Evolutionary conservation across 2,888 invertebrate genomes (phyloP).

Genomic region (Ectemnius continuus): DNA sequence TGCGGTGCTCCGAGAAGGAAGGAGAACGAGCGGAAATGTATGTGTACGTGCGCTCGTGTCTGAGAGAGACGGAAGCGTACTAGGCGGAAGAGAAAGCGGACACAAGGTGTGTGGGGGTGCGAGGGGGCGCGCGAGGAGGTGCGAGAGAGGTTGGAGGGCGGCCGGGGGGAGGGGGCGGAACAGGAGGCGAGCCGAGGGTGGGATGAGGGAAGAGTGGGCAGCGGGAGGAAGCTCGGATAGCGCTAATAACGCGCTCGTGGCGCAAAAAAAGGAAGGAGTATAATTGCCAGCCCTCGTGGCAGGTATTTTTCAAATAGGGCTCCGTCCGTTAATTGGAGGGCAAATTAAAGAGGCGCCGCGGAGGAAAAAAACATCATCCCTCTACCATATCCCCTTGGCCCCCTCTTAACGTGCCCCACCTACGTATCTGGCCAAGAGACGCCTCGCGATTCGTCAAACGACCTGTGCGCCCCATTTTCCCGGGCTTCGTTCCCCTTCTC

Average conservation of each 20-base stretch:
- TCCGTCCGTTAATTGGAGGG: slow-evolving; percentile 70
- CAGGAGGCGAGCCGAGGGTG: slow-evolving; percentile 33
- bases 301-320: slow-evolving; percentile 67
- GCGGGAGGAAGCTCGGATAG: slow-evolving; percentile 62
- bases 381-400: slow-evolving; percentile 43
- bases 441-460: slow-evolving; percentile 59
- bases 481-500: slow-evolving; percentile 33
- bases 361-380: slow-evolving; percentile 64
- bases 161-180: slow-evolving; percentile 28
- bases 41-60: too few species aligned
- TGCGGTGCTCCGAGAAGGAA: slow-evolving; percentile 38
- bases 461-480: slow-evolving; percentile 52
- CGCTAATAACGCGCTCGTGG: slow-evolving; percentile 69
- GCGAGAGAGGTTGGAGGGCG: background rate
- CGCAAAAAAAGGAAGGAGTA: slow-evolving; percentile 64
- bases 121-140: slow-evolving; percentile 1
- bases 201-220: slow-evolving; percentile 30
- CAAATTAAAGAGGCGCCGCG: slow-evolving; percentile 69
- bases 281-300: slow-evolving; percentile 69
- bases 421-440: slow-evolving; percentile 48
- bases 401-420: slow-evolving; percentile 50
- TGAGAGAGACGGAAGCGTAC: too few species aligned
- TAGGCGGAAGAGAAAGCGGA: background rate
- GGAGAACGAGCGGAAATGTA: background rate
- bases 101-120: background rate